phyloP scores from a whole-genome alignment of 2,888 invertebrate genomes.

The Andrena praecox region DNA sequence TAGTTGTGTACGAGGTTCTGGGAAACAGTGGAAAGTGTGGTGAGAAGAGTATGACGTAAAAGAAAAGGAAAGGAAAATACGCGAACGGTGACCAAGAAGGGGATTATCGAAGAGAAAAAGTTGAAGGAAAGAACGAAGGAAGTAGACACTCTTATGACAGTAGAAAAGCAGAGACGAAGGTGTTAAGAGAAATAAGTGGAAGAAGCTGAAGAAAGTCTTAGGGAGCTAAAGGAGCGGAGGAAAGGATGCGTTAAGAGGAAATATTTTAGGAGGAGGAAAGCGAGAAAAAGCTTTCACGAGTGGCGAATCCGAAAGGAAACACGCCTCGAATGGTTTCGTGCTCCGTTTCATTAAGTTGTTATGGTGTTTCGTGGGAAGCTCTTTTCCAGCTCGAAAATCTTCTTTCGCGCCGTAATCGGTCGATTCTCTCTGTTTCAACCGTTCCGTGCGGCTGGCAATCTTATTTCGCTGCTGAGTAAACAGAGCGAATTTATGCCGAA shows the following conservation, averaged over 20 bases:
- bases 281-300: slow-evolving; percentile 37
- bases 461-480: slow-evolving; percentile 1
- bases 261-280: background rate
- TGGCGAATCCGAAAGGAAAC: slow-evolving; percentile 20
- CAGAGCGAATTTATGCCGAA: slow-evolving; percentile 7
- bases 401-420: slow-evolving; percentile 19
- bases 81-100: no score
- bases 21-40: background rate
- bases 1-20: slow-evolving; percentile 17
- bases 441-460: background rate
- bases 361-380: background rate
- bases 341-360: background rate
- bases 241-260: background rate
- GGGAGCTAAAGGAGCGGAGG: background rate
- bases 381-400: slow-evolving; percentile 8
- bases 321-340: background rate
- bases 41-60: background rate
- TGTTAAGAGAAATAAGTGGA: background rate
- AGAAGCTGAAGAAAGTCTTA: background rate
- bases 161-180: background rate
- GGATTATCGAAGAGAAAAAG: background rate
- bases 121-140: no score
- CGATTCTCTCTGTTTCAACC: slow-evolving; percentile 18
- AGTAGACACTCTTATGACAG: background rate
- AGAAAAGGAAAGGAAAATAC: background rate